A percentile compares a stretch with the other conserved stretches of the same genome.
These are phyloP conservation scores for Amiota mariae DNA, from an alignment of 2,888 invertebrate genomes.

Conservation along the genomic window DNA sequence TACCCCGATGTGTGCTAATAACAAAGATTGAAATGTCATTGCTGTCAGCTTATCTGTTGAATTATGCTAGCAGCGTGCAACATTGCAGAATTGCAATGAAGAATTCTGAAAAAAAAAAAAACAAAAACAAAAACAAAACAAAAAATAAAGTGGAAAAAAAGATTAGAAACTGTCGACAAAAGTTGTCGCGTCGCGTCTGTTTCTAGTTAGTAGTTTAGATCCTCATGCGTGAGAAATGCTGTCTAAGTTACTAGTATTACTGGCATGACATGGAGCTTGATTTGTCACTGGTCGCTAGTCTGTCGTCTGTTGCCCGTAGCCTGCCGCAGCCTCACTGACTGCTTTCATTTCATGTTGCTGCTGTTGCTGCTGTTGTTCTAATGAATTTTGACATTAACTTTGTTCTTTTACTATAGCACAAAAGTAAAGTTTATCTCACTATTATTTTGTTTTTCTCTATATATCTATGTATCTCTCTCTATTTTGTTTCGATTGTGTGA, in stretches of 20 bases:
- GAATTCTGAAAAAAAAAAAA: slow-evolving; percentile 6
- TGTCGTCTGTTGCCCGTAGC: neutral
- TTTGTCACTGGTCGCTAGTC: slow-evolving; percentile 21
- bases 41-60: slow-evolving; percentile 57
- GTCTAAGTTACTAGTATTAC: too few relatives aligned
- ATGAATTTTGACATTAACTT: slow-evolving; percentile 33
- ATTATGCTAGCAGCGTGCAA: slow-evolving; percentile 45
- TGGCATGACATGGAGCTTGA: neutral
- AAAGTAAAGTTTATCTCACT: slow-evolving; percentile 19
- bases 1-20: slow-evolving; percentile 38
- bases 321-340: too few relatives aligned
- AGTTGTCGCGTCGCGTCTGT: neutral
- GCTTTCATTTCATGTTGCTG: neutral
- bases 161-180: slow-evolving; percentile 14
- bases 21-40: slow-evolving; percentile 64
- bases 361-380: too few relatives aligned
- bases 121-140: neutral
- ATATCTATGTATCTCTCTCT: neutral
- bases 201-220: slow-evolving; percentile 8
- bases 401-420: neutral
- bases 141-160: neutral
- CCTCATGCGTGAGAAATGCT: slow-evolving; percentile 30
- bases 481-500: neutral
- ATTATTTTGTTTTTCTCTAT: too few relatives aligned
- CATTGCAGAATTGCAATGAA: slow-evolving; percentile 31